Base-by-base conservation (phyloP, 1,140 invertebrate species). In the Trissolcus basalis region DNA sequence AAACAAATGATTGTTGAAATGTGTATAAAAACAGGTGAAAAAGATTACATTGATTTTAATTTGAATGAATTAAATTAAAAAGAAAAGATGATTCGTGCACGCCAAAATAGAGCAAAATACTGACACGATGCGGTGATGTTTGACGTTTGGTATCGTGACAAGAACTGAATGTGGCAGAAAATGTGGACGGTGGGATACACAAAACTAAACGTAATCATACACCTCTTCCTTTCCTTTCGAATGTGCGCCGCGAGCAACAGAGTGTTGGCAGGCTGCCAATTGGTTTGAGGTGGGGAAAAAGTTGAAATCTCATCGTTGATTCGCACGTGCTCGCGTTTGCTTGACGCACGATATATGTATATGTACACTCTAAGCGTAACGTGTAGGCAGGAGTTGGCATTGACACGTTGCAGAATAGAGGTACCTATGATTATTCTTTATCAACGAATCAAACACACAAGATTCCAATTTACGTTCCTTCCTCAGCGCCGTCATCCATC, bases 211-310 rank as follows among this genome's bases (percentile, higher is more conserved):
- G 53, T 74, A 74, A 74, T 74, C 64, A 68, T 75, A 75, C 59
- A 69, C 72, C 72, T 75, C 64, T 75, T 75, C 72, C 54, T 64
- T 64, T 75, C 72, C 72, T 75, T 75, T 69, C 72, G 59, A 59
- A 64, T 59, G 59, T 45, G 41, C 58, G 61, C 58, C 50, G 53
- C 58, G 39, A 45, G 56, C 69, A 54, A 54, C 43, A 49, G 32
- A 59, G 49, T 59, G 64, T 59, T 69, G 54, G 59, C 63, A 49
- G 55, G 55, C 61, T 67, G 55, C 70, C 55, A 73, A 68, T 63
- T 45, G 16, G 33, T 43, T 43, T 32, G 43, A 59, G 49, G 72
- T 59, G 65, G 72, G 72, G 72, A 65, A 65, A 45, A 58, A 69
- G 59, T 75, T 69, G 51, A n/a, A 60, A 69, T 59, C 72, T 69